These are phyloP conservation scores for Chymomyza amoena DNA, from an alignment of 2,888 invertebrate species.

Conservation along the genomic window DNA sequence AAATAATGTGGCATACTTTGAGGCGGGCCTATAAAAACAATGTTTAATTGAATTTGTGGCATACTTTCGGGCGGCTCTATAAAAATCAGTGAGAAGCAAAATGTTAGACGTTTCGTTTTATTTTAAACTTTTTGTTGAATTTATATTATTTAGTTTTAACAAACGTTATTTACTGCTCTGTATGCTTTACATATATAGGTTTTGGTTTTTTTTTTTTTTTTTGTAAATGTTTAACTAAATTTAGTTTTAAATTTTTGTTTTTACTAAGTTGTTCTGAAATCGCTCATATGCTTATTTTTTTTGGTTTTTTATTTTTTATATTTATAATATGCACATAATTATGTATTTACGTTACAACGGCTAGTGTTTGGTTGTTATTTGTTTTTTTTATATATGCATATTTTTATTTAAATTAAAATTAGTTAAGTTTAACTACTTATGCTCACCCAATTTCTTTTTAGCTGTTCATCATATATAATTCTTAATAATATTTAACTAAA, in stretches of 20 bases:
- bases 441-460: constrained; percentile 47
- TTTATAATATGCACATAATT: constrained; percentile 17
- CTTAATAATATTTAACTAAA: constrained; percentile 64
- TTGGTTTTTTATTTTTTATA: constrained; percentile 7
- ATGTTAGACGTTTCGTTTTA: neutral
- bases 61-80: neutral
- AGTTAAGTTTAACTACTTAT: constrained; percentile 70
- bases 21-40: constrained; percentile 17
- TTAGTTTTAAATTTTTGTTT: constrained; percentile 7
- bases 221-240: constrained; percentile 26
- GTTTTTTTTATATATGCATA: constrained; percentile 5
- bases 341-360: constrained; percentile 41
- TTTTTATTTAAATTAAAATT: constrained; percentile 58
- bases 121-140: constrained; percentile 4
- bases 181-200: constrained; percentile 5
- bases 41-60: neutral
- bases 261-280: constrained; percentile 8
- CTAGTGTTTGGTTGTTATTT: constrained; percentile 37
- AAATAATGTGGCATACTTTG: constrained; percentile 11
- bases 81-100: neutral
- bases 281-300: neutral
- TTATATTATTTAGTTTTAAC: neutral
- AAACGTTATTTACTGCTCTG: constrained; percentile 1
- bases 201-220: constrained; percentile 9
- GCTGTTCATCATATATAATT: constrained; percentile 47